Evolutionary conservation across 2,888 invertebrate genomes (phyloP).

Genomic region (Xiphydria camelus): DNA sequence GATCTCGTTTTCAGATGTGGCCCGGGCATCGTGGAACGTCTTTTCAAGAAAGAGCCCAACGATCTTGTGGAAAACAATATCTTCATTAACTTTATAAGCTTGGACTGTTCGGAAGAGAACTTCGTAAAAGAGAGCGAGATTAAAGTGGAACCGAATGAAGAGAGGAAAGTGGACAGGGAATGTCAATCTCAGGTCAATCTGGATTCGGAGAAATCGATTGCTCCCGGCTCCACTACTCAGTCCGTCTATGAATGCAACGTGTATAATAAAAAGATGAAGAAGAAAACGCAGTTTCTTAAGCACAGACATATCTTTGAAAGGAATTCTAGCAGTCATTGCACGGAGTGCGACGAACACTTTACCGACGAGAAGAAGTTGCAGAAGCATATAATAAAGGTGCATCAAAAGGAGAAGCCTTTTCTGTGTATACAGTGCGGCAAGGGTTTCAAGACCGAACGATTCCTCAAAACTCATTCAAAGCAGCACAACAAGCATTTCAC

Average conservation of each 20-base stretch:
- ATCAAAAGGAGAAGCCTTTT: constrained; percentile 61
- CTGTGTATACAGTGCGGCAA: constrained; percentile 62
- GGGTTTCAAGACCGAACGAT: constrained; percentile 61
- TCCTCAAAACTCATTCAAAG: constrained; percentile 60
- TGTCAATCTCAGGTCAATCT: not conserved
- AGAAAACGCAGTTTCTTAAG: constrained; percentile 29
- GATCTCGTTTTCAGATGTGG: constrained; percentile 31
- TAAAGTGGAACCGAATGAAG: constrained; percentile 1
- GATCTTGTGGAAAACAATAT: too few relatives aligned
- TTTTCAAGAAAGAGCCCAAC: too few relatives aligned
- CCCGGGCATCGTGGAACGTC: too few relatives aligned
- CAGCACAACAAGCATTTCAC: constrained; percentile 58
- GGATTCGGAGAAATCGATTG: not conserved
- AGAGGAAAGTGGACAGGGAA: constrained; percentile 12
- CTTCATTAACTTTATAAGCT: too few relatives aligned
- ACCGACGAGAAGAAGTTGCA: constrained; percentile 59
- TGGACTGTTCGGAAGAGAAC: too few relatives aligned
- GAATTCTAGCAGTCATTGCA: constrained; percentile 41
- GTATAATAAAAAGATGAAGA: constrained; percentile 32
- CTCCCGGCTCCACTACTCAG: not conserved
- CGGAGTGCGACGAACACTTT: constrained; percentile 59
- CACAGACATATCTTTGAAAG: constrained; percentile 34
- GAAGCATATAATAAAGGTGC: constrained; percentile 60
- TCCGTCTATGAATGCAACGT: constrained; percentile 34
- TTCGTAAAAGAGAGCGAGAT: not conserved